These are phyloP conservation scores for Myopa tessellatipennis DNA, from an alignment of 2,888 invertebrate species.

Conservation along the genomic window DNA sequence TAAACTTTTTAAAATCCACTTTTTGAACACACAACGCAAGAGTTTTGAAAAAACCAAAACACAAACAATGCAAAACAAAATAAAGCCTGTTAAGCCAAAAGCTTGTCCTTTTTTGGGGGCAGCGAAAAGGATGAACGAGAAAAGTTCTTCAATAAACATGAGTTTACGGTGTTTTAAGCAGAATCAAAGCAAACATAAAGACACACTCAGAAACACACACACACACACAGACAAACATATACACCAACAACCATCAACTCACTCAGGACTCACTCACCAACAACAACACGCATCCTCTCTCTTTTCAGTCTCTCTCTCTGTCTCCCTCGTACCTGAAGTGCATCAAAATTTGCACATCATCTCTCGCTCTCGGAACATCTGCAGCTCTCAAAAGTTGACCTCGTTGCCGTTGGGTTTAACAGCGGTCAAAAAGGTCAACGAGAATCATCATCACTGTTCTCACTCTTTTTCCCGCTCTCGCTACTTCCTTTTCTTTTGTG, in stretches of 20 bases:
- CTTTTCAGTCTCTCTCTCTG: not conserved
- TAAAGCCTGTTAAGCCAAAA: too few species aligned
- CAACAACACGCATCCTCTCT: not conserved
- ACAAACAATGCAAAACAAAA: too few species aligned
- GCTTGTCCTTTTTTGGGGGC: not conserved
- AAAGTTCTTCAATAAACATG: constrained; percentile 32
- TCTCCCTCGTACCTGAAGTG: not conserved
- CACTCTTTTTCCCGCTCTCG: too few species aligned
- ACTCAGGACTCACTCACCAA: not conserved
- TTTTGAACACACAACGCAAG: too few species aligned
- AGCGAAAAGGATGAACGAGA: not conserved
- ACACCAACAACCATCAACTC: not conserved
- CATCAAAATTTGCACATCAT: constrained; percentile 17
- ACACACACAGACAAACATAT: not conserved
- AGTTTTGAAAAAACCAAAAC: too few species aligned
- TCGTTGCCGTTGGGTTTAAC: constrained; percentile 21
- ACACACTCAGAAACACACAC: not conserved
- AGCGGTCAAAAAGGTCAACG: not conserved
- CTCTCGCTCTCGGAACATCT: not conserved
- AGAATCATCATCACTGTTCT: constrained; percentile 8
- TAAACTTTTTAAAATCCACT: too few species aligned
- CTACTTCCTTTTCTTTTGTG: too few species aligned
- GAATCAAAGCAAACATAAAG: not conserved
- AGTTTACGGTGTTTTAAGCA: constrained; percentile 22
- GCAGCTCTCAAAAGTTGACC: not conserved